Evolutionary conservation across 2,888 invertebrate species (phyloP).

Genomic region (Gibbula magus): DNA sequence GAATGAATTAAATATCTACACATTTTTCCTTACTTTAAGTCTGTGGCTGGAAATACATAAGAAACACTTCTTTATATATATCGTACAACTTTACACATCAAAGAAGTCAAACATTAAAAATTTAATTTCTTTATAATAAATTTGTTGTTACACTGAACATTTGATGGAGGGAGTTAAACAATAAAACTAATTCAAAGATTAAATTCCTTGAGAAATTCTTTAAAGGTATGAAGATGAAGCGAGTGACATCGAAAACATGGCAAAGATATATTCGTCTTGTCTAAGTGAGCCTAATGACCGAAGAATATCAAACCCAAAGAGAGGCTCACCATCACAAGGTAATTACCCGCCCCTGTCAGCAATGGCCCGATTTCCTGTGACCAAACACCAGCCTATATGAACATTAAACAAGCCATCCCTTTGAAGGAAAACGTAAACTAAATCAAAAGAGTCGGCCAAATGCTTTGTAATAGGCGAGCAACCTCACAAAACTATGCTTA

Average conservation of each 20-base stretch:
- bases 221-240: too few species aligned
- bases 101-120: too few species aligned
- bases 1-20: background rate
- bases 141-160: too few species aligned
- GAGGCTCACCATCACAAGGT: background rate
- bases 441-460: constrained; percentile 1
- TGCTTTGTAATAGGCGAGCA: constrained; percentile 18
- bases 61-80: too few species aligned
- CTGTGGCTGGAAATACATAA: too few species aligned
- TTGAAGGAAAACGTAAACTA: constrained; percentile 8
- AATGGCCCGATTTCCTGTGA: background rate
- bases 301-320: background rate
- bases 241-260: too few species aligned
- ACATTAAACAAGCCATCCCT: constrained; percentile 7
- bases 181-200: too few species aligned
- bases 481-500: constrained; percentile 15
- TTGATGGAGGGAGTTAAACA: too few species aligned
- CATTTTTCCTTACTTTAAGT: background rate
- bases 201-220: too few species aligned
- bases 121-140: too few species aligned
- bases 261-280: background rate
- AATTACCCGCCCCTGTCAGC: constrained; percentile 14
- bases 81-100: too few species aligned
- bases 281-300: background rate
- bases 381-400: constrained; percentile 15